These are phyloP conservation scores for Leptocoma aspasia DNA, from an alignment of 2,113 vertebrate genomes.

Conservation along the genomic window DNA sequence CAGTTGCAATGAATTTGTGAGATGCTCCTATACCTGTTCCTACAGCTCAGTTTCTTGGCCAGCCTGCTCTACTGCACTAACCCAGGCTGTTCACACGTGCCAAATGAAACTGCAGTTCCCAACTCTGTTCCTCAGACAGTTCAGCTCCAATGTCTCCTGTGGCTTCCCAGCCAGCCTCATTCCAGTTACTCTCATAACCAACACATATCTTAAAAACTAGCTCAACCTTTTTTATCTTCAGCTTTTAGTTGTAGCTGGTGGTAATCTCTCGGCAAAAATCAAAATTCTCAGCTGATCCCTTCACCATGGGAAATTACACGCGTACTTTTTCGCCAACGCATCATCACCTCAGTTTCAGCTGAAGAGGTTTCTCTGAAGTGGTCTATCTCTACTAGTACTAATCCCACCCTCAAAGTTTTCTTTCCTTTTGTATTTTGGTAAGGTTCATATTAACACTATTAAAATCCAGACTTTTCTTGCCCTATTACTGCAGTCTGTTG, in stretches of 20 bases:
- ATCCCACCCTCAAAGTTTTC: not conserved
- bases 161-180: not conserved
- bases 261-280: not conserved
- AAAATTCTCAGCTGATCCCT: not conserved
- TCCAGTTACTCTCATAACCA: not conserved
- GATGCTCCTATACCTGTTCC: not conserved
- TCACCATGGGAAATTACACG: not conserved
- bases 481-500: not conserved
- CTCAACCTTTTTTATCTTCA: not conserved
- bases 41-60: not conserved
- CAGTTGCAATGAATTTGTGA: not conserved
- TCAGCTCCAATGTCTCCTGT: not conserved
- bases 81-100: not conserved
- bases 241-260: not conserved
- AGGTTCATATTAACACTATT: not conserved
- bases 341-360: not conserved
- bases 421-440: not conserved
- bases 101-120: not conserved
- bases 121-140: not conserved
- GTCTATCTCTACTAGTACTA: not conserved
- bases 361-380: not conserved
- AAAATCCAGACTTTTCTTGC: not conserved
- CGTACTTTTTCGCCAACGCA: not conserved
- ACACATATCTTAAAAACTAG: not conserved
- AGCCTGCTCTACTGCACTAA: not conserved